Evolutionary conservation across 2,888 invertebrate genomes (phyloP).

Genomic region (Brenthis ino): DNA sequence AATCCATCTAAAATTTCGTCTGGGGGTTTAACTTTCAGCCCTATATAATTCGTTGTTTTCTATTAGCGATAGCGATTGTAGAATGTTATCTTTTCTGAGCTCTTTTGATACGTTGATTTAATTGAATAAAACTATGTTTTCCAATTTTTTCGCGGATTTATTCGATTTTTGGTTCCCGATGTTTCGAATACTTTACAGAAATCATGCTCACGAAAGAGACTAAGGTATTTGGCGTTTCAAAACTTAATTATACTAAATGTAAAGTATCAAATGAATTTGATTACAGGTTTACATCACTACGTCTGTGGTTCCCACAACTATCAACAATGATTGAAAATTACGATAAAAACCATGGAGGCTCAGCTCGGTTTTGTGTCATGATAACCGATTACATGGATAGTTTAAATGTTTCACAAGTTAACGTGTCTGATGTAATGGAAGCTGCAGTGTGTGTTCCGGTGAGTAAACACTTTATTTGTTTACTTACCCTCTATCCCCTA

Average conservation of each 20-base stretch:
- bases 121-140: no score
- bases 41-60: no score
- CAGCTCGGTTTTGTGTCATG: constrained; percentile 54
- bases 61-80: no score
- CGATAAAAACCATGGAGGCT: constrained; percentile 45
- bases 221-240: not conserved
- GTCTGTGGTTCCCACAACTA: constrained; percentile 61
- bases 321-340: constrained; percentile 60
- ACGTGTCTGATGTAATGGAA: constrained; percentile 35
- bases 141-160: no score
- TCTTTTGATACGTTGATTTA: no score
- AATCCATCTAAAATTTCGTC: no score
- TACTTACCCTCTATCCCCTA: not conserved
- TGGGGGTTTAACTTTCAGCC: no score
- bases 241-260: no score
- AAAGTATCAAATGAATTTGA: constrained; percentile 7
- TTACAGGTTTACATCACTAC: constrained; percentile 55
- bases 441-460: constrained; percentile 52
- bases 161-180: no score
- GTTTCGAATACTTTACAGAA: no score
- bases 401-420: constrained; percentile 20
- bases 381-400: constrained; percentile 50
- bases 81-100: no score
- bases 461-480: constrained; percentile 36
- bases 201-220: no score